A percentile compares a stretch with the other conserved stretches of the same genome.
phyloP scores from a whole-genome alignment of 1,140 invertebrate species.

The Bombus cullumanus region DNA sequence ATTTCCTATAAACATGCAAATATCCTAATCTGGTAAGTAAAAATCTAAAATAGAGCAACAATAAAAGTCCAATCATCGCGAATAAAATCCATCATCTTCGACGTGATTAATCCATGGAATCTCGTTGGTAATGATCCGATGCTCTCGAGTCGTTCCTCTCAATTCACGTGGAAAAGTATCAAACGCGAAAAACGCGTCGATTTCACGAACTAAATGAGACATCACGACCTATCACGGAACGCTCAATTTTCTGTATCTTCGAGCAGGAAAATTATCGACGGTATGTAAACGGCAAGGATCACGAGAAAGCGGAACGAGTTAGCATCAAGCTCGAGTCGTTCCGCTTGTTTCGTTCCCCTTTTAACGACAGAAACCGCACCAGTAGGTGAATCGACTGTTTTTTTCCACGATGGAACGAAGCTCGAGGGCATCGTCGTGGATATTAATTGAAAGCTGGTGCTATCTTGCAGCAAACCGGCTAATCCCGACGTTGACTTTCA shows the following conservation, averaged over 20 bases:
- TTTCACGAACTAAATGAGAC: not conserved
- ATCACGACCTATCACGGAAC: not conserved
- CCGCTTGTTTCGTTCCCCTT: conserved; percentile 18
- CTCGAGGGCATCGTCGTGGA: conserved; percentile 49
- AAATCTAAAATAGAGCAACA: not conserved
- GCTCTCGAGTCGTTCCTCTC: conserved; percentile 4
- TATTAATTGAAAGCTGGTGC: conserved; percentile 46
- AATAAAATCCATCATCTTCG: conserved; percentile 10
- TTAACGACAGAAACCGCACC: conserved; percentile 14
- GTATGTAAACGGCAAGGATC: not conserved
- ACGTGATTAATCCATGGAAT: not conserved
- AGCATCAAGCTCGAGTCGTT: conserved; percentile 8
- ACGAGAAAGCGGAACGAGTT: conserved; percentile 59
- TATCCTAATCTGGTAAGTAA: not conserved
- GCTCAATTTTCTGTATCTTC: conserved; percentile 12
- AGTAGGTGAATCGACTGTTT: conserved; percentile 10
- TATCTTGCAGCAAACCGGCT: not conserved
- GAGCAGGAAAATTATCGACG: not conserved
- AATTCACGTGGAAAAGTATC: not conserved
- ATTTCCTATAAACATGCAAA: not conserved
- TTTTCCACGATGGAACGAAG: not conserved
- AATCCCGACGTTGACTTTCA: conserved; percentile 2
- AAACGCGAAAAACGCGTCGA: not conserved
- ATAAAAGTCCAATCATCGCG: too few species aligned
- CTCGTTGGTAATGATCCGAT: not conserved